Evolutionary conservation across 1,140 invertebrate genomes (phyloP).

Genomic region (Antheraea pernyi): DNA sequence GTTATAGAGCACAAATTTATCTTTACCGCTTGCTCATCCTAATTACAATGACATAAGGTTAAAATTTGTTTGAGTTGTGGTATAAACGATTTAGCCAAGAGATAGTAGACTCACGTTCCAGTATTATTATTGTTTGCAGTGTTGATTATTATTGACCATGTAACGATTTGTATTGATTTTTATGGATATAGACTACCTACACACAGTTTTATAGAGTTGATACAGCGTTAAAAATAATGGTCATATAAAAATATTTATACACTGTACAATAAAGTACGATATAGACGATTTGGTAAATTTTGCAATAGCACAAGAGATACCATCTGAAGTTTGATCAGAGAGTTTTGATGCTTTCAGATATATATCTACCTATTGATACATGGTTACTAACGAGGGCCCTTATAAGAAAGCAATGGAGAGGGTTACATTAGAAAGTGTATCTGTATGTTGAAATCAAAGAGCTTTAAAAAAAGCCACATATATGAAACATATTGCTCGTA

Average conservation of each 20-base stretch:
- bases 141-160: conserved; percentile 34
- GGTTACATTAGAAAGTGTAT: no score
- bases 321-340: no score
- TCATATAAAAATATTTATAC: background rate
- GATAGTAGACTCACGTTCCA: conserved; percentile 49
- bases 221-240: background rate
- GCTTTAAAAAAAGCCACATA: no score
- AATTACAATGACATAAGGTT: conserved; percentile 24
- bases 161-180: conserved; percentile 23
- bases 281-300: no score
- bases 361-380: no score
- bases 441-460: no score
- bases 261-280: background rate
- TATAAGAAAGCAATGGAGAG: no score
- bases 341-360: no score
- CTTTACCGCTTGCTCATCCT: conserved; percentile 16
- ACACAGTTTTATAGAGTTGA: background rate
- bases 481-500: no score
- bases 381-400: no score
- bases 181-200: conserved; percentile 13
- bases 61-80: conserved; percentile 15
- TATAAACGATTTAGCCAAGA: conserved; percentile 16
- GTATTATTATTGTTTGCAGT: conserved; percentile 55
- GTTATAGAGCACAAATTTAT: conserved; percentile 25
- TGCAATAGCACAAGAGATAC: no score